Evolutionary conservation across 2,888 invertebrate species (phyloP), one percentile per base, ranked within the genome.

Genomic region (Tachina fera): DNA sequence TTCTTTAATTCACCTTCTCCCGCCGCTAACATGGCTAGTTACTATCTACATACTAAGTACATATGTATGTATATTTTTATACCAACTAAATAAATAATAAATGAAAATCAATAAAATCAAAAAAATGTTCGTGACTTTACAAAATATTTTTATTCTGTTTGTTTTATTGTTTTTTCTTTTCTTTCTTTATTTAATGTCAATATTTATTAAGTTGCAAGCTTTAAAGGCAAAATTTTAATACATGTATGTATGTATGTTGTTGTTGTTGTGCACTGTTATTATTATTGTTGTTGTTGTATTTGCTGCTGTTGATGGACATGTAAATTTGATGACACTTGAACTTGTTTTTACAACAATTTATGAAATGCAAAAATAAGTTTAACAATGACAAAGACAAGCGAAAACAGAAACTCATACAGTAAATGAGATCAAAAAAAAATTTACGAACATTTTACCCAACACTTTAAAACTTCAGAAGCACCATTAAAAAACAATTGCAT

Each of bases 321-420:
- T 11, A 83, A 72, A 77, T 68, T 74, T 68, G 19, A 76, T 82
- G 63, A 49, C 70, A 76, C 75, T 81, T 81, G 19, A 74, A 43
- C 39, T 47, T 67, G 31, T 4, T 31, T 68, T 14, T 43, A 22
- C 14, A 14, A 43, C 9, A 56, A 58, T 9, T 77, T 60, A 45
- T 22, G 11, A 14, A 41, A 19, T 74, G 41, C 41, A 41, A 61
- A 60, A 63, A 19, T 0, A 31, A 6, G n/a, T n/a, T 41, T 39
- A 49, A 45, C 43, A 81, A 31, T 61, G 13, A 39, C 51, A 45
- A 47, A 16, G 47, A 45, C 19, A 16, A 31, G 56, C 22, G 41
- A 39, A 49, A 22, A 14, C 13, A 13, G 31, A 56, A 49, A 19
- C 31, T 5, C 68, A 80, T 53, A n/a, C 41, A 14, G 1, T 60